Evolutionary conservation across 2,113 vertebrate genomes (phyloP).

Genomic region (Myodes glareolus): DNA sequence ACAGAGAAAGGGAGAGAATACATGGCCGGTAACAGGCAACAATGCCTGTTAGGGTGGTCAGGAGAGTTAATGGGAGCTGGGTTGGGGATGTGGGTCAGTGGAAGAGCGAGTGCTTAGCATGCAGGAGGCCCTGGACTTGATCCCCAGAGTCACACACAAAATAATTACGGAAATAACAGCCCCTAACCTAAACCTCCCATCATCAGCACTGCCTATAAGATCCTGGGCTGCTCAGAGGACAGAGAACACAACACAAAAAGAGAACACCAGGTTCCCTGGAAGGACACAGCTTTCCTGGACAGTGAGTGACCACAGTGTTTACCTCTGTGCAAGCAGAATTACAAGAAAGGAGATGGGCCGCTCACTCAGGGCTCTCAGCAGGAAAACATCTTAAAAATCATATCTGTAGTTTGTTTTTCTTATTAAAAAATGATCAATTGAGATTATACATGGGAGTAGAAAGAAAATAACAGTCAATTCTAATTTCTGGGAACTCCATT

Average conservation of each 20-base stretch:
- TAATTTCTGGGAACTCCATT: neutral
- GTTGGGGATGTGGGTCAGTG: neutral
- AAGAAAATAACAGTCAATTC: conserved; percentile 2
- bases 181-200: neutral
- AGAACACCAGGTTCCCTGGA: neutral
- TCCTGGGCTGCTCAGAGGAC: neutral
- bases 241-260: neutral
- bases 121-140: neutral
- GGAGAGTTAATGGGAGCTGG: neutral
- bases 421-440: conserved; percentile 1
- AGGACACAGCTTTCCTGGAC: neutral
- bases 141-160: neutral
- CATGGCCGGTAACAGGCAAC: neutral
- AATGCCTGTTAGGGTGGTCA: neutral
- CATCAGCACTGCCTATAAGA: neutral
- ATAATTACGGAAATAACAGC: neutral
- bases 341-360: neutral
- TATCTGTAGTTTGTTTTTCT: conserved; percentile 12
- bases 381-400: neutral
- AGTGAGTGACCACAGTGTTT: neutral
- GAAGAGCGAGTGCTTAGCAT: neutral
- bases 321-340: neutral
- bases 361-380: neutral
- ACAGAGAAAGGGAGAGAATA: too few species aligned
- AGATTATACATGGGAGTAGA: neutral